phyloP scores from a whole-genome alignment of 2,888 invertebrate genomes.

The Cremastobaeus sp. region DNA sequence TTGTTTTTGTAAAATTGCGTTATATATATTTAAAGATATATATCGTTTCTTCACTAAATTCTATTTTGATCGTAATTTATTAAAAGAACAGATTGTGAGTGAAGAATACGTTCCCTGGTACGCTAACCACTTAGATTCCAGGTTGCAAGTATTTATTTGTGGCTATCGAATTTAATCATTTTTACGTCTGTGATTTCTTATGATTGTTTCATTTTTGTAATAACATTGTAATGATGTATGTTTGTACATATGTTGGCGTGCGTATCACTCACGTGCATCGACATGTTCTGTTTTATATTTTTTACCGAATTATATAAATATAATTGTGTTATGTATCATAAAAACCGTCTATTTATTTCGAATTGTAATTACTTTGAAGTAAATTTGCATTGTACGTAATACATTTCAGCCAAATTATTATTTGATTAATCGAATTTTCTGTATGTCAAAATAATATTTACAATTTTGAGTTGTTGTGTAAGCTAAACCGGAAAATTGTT shows the following conservation, averaged over 20 bases:
- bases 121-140: conserved; percentile 58
- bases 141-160: conserved; percentile 47
- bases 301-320: conserved; percentile 16
- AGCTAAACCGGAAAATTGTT: conserved; percentile 22
- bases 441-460: conserved; percentile 1
- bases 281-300: conserved; percentile 9
- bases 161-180: conserved; percentile 49
- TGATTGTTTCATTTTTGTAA: conserved; percentile 57
- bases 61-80: conserved; percentile 58
- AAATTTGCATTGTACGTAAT: no score
- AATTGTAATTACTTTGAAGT: conserved; percentile 1
- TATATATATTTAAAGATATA: conserved; percentile 77
- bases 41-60: conserved; percentile 66
- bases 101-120: conserved; percentile 49
- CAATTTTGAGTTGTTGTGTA: conserved; percentile 8
- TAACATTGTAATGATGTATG: conserved; percentile 6
- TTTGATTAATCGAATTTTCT: neutral
- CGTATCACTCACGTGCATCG: neutral
- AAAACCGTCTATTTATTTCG: conserved; percentile 23
- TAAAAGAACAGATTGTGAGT: conserved; percentile 54
- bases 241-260: neutral
- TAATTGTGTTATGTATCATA: conserved; percentile 18
- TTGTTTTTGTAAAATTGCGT: conserved; percentile 77
- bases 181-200: conserved; percentile 55
- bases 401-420: no score